Base-by-base conservation (phyloP, 2,888 invertebrate species). In the Watsonalla binaria region DNA sequence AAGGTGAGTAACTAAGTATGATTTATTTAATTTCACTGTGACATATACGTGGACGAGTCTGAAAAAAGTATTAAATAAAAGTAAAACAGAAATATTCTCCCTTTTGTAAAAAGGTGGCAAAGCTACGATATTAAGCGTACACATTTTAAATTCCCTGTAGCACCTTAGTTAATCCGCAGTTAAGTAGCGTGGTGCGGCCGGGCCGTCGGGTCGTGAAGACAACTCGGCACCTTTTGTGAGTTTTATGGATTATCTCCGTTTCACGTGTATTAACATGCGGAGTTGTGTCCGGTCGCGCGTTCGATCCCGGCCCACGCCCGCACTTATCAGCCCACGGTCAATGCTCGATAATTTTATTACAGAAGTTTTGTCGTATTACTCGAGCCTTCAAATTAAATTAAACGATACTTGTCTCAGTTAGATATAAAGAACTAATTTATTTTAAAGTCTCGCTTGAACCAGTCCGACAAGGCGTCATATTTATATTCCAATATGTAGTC, bases 291-390 rank as follows among this genome's bases (percentile, higher is more conserved):
- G 80, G 79, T 78, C 84, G 80, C 82, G 78, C 81, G 75, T 72
- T 73, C 68, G 63, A 70, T 65, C 65, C 69, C 68, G 60, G 55
- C 72, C 74, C 70, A 70, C 78, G 68, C 80, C 76, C 80, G 81
- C 84, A 74, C 74, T 84, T 89, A 89, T 88, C 87, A 76, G 71
- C 54, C 71, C 64, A 70, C 83, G 86, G 86, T 84, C 87, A 84
- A 79, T 80, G 82, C 84, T 86, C 86, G 90, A 89, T 89, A 87
- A 88, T 88, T 90, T 90, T 88, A 88, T 83, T 86, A 89, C 87
- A 84, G 78, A 86, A 87, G 89, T 87, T 90, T 89, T 89, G 89
- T 90, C 82, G 83, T 84, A 87, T 88, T 86, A 85, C 86, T 82
- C 76, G 76, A 78, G 78, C 78, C 86, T 85, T 86, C 80, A 80